Conservation (phyloP, 1,140 invertebrate genomes). For the Drosophila ironensis region DNA sequence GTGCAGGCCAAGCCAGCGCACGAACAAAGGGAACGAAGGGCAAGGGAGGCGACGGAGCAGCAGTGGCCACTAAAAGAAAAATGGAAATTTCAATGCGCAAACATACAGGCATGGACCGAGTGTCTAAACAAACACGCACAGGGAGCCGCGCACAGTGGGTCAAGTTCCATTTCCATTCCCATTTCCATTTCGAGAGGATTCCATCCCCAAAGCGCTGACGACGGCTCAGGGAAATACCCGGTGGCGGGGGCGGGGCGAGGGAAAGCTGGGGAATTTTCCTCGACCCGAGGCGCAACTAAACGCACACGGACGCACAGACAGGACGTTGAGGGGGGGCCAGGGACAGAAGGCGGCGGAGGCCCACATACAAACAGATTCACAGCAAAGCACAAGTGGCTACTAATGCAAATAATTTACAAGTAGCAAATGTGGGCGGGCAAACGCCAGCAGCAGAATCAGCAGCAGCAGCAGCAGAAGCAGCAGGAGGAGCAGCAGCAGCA, state of each 20-base stretch:
- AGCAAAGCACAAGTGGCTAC: constrained; percentile 74
- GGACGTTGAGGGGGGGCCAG: too few species aligned
- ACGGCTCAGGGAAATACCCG: background rate
- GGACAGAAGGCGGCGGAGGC: too few species aligned
- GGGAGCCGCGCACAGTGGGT: constrained; percentile 42
- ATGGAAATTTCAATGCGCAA: constrained; percentile 75
- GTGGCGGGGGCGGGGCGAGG: background rate
- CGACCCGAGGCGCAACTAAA: constrained; percentile 60
- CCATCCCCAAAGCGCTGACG: constrained; percentile 21
- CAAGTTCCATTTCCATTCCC: too few species aligned
- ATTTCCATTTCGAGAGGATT: constrained; percentile 36
- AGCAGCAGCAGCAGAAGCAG: constrained; percentile 37
- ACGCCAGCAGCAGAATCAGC: constrained; percentile 53
- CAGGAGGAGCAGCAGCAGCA: constrained; percentile 38
- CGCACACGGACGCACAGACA: constrained; percentile 32
- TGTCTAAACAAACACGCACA: constrained; percentile 74
- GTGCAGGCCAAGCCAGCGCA: constrained; percentile 63
- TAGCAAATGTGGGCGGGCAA: constrained; percentile 72
- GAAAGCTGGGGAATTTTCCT: constrained; percentile 27
- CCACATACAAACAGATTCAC: constrained; percentile 16
- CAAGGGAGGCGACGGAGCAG: constrained; percentile 21
- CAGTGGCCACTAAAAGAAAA: constrained; percentile 36
- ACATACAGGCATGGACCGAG: constrained; percentile 21
- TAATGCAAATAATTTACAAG: constrained; percentile 81
- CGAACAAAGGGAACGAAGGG: constrained; percentile 32